Evolutionary conservation across 2,797 vertebrate genomes (phyloP).

Genomic region (Onychomys leucogaster): DNA sequence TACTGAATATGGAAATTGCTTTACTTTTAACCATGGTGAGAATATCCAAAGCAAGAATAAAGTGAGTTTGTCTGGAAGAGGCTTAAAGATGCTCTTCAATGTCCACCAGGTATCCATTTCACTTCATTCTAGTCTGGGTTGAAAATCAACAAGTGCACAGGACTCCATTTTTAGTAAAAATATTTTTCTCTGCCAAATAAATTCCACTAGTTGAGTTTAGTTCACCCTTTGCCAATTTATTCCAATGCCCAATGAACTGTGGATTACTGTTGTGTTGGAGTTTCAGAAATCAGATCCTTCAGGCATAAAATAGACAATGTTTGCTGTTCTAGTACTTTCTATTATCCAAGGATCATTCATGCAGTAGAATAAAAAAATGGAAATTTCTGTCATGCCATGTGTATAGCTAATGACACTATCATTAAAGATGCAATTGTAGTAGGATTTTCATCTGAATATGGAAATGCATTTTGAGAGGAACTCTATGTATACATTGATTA

Average conservation of each 20-base stretch:
- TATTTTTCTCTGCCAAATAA: not conserved
- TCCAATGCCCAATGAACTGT: not conserved
- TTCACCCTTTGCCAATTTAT: not conserved
- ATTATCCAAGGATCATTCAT: not conserved
- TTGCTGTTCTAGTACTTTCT: not conserved
- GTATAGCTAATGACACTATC: not conserved
- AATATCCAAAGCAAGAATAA: constrained; percentile 82
- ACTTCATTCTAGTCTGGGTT: not conserved
- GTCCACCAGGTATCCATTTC: constrained; percentile 87
- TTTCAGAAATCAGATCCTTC: not conserved
- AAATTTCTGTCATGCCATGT: not conserved
- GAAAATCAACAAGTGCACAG: not conserved
- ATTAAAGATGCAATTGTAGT: not conserved
- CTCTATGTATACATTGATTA: not conserved
- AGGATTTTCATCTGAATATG: not conserved
- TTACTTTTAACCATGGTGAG: constrained; percentile 88
- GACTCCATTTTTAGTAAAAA: not conserved
- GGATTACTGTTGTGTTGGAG: not conserved
- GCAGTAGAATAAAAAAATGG: not conserved
- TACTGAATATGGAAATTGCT: constrained; percentile 91
- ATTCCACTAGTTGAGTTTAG: not conserved
- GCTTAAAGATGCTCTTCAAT: constrained; percentile 88
- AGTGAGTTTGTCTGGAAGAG: constrained; percentile 88
- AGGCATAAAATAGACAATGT: not conserved
- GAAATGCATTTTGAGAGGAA: constrained; percentile 19